These are phyloP conservation scores for Arctocebus calabarensis DNA, from an alignment of 2,797 vertebrate genomes.

Conservation along the genomic window DNA sequence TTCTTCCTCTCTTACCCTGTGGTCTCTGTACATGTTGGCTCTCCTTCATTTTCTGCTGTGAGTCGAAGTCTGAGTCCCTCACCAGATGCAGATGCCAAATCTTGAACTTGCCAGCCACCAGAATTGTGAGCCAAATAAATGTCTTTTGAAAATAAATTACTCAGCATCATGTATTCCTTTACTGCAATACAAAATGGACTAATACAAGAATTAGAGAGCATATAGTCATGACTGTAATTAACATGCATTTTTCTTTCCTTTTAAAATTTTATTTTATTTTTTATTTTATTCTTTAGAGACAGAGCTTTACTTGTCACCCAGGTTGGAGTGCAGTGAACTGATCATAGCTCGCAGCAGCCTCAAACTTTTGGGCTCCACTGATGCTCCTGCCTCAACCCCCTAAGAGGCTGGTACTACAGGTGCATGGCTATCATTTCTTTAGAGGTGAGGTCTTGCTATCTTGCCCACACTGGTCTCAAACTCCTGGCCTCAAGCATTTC, in stretches of 20 bases:
- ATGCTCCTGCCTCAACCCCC: too few relatives aligned
- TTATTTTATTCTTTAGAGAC: too few relatives aligned
- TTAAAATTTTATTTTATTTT: too few relatives aligned
- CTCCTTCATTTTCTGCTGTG: not conserved
- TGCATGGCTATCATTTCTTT: too few relatives aligned
- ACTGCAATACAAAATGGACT: not conserved
- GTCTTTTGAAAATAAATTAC: not conserved
- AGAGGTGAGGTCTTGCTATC: too few relatives aligned
- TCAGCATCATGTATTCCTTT: not conserved
- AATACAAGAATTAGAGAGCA: not conserved
- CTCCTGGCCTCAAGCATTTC: not conserved
- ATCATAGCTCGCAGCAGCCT: too few relatives aligned
- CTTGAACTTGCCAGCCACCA: not conserved
- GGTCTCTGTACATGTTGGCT: not conserved
- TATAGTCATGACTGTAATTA: not conserved
- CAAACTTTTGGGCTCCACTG: too few relatives aligned
- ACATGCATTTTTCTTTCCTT: not conserved
- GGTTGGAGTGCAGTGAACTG: too few relatives aligned
- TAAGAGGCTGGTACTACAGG: too few relatives aligned
- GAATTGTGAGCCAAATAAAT: not conserved
- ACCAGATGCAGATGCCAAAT: not conserved
- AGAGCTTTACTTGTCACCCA: too few relatives aligned
- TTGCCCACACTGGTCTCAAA: too few relatives aligned
- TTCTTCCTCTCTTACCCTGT: not conserved
- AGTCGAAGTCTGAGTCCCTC: not conserved